phyloP scores from a whole-genome alignment of 1,140 invertebrate genomes.

The Agrypnia vestita region DNA sequence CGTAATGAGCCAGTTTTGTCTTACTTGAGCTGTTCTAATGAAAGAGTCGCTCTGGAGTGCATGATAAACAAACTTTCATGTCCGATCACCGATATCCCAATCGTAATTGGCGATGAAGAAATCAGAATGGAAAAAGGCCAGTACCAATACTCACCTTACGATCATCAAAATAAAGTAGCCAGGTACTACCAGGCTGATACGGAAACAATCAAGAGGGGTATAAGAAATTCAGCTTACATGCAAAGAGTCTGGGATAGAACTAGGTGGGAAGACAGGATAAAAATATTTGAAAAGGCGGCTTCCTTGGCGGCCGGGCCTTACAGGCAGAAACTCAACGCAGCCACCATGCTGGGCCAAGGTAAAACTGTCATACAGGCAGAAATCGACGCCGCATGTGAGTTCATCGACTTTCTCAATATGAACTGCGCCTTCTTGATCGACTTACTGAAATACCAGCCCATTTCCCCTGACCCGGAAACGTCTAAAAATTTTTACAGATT shows the following conservation, averaged over 20 bases:
- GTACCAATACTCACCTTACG: constrained; percentile 83
- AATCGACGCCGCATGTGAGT: constrained; percentile 82
- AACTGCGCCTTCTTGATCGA: constrained; percentile 91
- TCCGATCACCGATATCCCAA: constrained; percentile 85
- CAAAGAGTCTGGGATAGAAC: constrained; percentile 87
- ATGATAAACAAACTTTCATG: constrained; percentile 77
- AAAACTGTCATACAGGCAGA: constrained; percentile 96
- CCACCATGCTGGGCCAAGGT: constrained; percentile 95
- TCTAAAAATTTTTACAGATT: constrained; percentile 86
- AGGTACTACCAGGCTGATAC: constrained; percentile 89
- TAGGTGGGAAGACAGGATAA: constrained; percentile 80
- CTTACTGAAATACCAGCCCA: constrained; percentile 85
- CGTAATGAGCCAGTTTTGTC: constrained; percentile 81
- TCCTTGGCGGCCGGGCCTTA: constrained; percentile 89
- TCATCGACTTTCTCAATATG: constrained; percentile 65
- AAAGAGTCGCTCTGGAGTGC: constrained; percentile 79
- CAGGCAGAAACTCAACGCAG: constrained; percentile 87
- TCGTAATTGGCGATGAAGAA: constrained; percentile 92
- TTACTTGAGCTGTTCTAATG: constrained; percentile 85
- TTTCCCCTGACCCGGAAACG: constrained; percentile 79
- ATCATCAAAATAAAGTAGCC: constrained; percentile 86
- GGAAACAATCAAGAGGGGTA: constrained; percentile 85
- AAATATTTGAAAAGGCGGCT: constrained; percentile 87
- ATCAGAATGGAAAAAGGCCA: constrained; percentile 79
- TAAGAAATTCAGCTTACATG: constrained; percentile 80